Evolutionary conservation across 2,113 vertebrate species (phyloP).

Genomic region (Empidonax alnorum): DNA sequence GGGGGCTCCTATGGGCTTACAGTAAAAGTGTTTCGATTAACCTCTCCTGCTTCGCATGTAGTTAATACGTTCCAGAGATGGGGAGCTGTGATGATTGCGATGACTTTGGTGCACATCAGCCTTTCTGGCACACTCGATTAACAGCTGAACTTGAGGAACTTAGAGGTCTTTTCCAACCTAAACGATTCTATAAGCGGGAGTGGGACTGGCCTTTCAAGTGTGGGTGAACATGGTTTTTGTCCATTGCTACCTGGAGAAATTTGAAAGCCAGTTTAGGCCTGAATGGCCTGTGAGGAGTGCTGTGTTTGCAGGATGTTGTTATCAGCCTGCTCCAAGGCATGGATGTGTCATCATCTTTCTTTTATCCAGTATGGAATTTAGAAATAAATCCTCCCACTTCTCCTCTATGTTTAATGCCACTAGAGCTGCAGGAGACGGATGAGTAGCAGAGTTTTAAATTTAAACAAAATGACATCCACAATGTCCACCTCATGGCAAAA

Average conservation of each 20-base stretch:
- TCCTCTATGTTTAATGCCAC: neutral
- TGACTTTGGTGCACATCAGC: neutral
- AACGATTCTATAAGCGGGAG: fast-evolving
- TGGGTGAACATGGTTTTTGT: neutral
- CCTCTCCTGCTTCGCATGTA: too few relatives aligned
- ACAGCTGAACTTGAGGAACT: neutral
- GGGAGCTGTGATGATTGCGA: neutral
- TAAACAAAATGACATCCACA: neutral
- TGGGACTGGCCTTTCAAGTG: neutral
- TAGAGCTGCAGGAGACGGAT: neutral
- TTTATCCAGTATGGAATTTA: neutral
- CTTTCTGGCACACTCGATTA: neutral
- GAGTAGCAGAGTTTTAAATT: neutral
- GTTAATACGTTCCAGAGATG: too few relatives aligned
- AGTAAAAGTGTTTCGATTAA: too few relatives aligned
- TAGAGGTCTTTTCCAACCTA: neutral
- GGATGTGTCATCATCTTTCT: neutral
- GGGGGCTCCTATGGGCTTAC: too few relatives aligned
- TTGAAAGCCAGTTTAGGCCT: neutral
- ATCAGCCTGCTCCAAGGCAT: neutral
- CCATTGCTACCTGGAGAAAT: neutral
- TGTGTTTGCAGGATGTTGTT: neutral
- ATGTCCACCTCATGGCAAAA: neutral
- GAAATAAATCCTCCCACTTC: neutral
- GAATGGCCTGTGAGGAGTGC: neutral